These are phyloP conservation scores for Paramacrobiotus metropolitanus DNA, from an alignment of 1,140 invertebrate genomes.

Conservation along the genomic window DNA sequence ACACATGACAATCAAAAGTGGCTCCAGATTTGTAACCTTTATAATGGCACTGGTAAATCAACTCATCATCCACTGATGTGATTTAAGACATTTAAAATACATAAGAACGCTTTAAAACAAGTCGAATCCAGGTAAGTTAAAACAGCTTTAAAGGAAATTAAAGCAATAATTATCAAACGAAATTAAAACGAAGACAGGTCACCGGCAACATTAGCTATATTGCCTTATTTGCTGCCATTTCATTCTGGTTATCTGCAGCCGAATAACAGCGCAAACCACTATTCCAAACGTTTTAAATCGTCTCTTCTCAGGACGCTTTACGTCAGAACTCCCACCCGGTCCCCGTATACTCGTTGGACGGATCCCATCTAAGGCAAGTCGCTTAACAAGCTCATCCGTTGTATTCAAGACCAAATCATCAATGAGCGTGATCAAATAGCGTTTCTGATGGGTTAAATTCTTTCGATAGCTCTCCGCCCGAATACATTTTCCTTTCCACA, in stretches of 20 bases:
- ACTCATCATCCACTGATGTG: no score
- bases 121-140: no score
- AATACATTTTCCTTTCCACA: not conserved
- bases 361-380: not conserved
- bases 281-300: not conserved
- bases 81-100: no score
- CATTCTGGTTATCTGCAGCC: not conserved
- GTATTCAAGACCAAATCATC: not conserved
- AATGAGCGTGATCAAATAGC: not conserved
- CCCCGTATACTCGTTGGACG: not conserved
- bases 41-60: no score
- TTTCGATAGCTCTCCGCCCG: not conserved
- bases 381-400: not conserved
- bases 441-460: not conserved
- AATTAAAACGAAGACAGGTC: no score
- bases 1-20: no score
- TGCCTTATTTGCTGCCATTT: constrained; percentile 1
- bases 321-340: not conserved
- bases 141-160: no score
- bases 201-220: no score
- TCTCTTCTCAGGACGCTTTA: not conserved
- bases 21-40: no score
- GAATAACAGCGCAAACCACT: not conserved
- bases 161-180: no score
- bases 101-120: no score